Evolutionary conservation across 2,888 invertebrate genomes (phyloP).

Genomic region (Chrysina gloriosa): DNA sequence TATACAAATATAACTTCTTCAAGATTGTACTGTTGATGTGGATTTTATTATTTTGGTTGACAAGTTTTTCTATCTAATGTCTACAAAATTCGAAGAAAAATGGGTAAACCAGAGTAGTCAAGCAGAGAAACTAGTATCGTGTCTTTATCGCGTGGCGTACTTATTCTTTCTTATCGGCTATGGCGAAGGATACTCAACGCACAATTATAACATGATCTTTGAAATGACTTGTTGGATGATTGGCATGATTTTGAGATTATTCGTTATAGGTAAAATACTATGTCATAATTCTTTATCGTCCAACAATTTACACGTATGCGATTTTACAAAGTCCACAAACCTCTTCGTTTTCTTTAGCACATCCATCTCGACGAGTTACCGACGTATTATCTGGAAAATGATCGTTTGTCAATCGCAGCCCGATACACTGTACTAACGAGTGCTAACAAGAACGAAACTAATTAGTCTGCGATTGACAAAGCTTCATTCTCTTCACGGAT

Average conservation of each 20-base stretch:
- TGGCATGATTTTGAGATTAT: slow-evolving; percentile 41
- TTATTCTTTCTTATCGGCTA: slow-evolving; percentile 35
- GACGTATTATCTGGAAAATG: too few relatives aligned
- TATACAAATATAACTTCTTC: slow-evolving; percentile 45
- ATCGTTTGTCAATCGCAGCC: too few relatives aligned
- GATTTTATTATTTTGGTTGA: slow-evolving; percentile 39
- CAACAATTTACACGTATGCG: too few relatives aligned
- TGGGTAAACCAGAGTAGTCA: not conserved
- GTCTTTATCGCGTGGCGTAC: slow-evolving; percentile 32
- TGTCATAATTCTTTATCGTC: too few relatives aligned
- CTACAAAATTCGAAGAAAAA: not conserved
- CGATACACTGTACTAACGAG: too few relatives aligned
- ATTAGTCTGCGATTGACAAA: too few relatives aligned
- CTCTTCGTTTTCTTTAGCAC: too few relatives aligned
- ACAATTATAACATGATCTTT: slow-evolving; percentile 19
- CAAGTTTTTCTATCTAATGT: slow-evolving; percentile 32
- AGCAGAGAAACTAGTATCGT: not conserved
- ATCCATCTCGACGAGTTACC: too few relatives aligned
- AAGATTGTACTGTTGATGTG: slow-evolving; percentile 39
- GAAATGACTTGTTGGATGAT: slow-evolving; percentile 40
- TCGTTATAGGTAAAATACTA: slow-evolving; percentile 40
- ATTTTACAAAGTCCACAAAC: too few relatives aligned
- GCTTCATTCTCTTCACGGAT: too few relatives aligned
- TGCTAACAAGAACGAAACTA: too few relatives aligned
- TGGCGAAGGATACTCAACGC: slow-evolving; percentile 11